Evolutionary conservation across 2,888 invertebrate genomes (phyloP).

Genomic region (Tupiocoris notatus): DNA sequence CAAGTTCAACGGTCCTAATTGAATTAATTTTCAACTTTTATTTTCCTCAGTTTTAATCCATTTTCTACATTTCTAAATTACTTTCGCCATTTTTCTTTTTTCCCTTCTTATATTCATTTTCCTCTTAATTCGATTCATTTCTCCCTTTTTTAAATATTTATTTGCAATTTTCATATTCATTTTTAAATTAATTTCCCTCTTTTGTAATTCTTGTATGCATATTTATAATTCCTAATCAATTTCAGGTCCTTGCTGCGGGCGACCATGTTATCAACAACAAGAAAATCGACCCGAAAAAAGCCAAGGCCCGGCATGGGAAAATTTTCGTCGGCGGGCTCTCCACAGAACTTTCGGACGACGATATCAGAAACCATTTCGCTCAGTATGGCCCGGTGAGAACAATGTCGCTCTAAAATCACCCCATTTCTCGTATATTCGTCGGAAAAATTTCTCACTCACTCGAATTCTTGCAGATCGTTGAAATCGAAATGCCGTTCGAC

Average conservation of each 20-base stretch:
- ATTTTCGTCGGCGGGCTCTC: slow-evolving; percentile 95
- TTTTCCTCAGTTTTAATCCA: too few relatives aligned
- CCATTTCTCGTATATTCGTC: too few relatives aligned
- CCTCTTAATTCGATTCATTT: too few relatives aligned
- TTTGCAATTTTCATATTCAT: not conserved
- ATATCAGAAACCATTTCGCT: slow-evolving; percentile 87
- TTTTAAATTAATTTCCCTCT: not conserved
- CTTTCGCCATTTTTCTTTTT: too few relatives aligned
- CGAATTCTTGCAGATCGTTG: slow-evolving; percentile 71
- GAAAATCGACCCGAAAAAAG: slow-evolving; percentile 93
- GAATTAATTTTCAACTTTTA: too few relatives aligned
- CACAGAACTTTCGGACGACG: slow-evolving; percentile 88
- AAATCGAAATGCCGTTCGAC: slow-evolving; percentile 96
- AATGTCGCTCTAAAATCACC: too few relatives aligned
- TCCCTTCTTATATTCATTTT: too few relatives aligned
- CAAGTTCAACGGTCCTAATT: too few relatives aligned
- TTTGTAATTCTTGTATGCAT: not conserved
- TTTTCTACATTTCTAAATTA: too few relatives aligned
- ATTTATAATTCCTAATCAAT: slow-evolving; percentile 3
- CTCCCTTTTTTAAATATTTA: too few relatives aligned
- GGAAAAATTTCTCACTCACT: too few relatives aligned
- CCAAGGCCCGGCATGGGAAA: slow-evolving; percentile 91
- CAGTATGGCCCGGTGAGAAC: slow-evolving; percentile 90
- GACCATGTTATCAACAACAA: slow-evolving; percentile 90
- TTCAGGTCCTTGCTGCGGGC: slow-evolving; percentile 68